Base-by-base conservation (phyloP, 1,140 invertebrate species). In the Melipona quadrifasciata region DNA sequence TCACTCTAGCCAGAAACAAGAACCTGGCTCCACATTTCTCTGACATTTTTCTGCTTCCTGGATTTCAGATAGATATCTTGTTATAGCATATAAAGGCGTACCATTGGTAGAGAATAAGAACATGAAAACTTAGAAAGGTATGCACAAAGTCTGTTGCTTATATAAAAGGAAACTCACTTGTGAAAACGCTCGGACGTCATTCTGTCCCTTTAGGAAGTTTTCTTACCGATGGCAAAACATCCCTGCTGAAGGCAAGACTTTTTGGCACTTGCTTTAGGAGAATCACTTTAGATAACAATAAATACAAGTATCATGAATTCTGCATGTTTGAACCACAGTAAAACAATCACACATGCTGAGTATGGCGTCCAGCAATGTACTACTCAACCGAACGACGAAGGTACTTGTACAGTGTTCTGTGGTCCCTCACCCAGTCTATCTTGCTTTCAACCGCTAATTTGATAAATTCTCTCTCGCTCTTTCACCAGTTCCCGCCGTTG, bases 111-210 rank as follows among this genome's bases (percentile, higher is more conserved):
- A 16, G 53, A 84, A 89, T 34, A 86, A 82, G 55, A 89, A 68
- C 58, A 77, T 51, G 71, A 85, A 80, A 85, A 58, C 53, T 58
- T 24, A 57, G n/a, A 34, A 65, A 39, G 58, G 17, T 83, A 55
- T 57, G 55, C 21, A 17, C 16, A 76, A 58, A 80, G 47, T 67
- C 51, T 64, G 65, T 61, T 58, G 14, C 55, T 61, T 12, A 53
- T 55, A 68, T 34, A 68, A 79, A 79, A 78, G 71, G 83, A 75
- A 80, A 93, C 93, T 94, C 92, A 94, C 94, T 93, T 94, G 91
- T 94, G 93, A 92, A 94, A 94, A 86, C 93, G 91, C 57, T 94
- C 94, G 82, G 93, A 92, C 85, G 93, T 92, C 93, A 94, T 94
- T 73, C 87, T 93, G 81, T 34, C 51, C 58, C 47, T 84, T 67